These are phyloP conservation scores for Tursiops truncatus DNA, from an alignment of 2,113 vertebrate genomes.

Conservation along the genomic window DNA sequence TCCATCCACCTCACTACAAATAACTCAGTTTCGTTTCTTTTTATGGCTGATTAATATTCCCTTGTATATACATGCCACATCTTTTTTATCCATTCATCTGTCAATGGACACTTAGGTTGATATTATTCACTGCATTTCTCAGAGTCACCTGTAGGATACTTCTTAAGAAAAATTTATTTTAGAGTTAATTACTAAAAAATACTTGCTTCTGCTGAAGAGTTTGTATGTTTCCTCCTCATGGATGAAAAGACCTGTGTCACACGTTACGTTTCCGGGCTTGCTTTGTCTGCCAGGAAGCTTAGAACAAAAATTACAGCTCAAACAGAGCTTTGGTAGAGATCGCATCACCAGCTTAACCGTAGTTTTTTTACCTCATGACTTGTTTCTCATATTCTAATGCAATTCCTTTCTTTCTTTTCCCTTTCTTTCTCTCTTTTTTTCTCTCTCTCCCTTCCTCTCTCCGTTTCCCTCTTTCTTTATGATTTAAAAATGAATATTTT, in stretches of 20 bases:
- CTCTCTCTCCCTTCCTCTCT: not conserved
- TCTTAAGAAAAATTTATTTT: not conserved
- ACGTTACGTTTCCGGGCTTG: constrained; percentile 12
- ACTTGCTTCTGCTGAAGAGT: not conserved
- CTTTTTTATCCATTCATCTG: too few species aligned
- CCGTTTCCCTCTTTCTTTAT: not conserved
- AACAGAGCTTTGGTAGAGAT: not conserved
- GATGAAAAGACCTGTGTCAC: not conserved
- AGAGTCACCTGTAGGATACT: not conserved
- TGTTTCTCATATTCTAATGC: not conserved
- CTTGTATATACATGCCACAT: too few species aligned
- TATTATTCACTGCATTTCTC: not conserved
- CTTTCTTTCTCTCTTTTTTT: fast-evolving
- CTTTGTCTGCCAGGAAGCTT: not conserved
- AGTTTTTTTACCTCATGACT: not conserved
- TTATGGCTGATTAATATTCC: too few species aligned
- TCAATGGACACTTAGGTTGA: not conserved
- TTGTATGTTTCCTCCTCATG: not conserved
- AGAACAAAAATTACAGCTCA: not conserved
- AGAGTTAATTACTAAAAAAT: not conserved
- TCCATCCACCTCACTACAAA: too few species aligned
- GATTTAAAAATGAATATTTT: not conserved
- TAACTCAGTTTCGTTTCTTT: too few species aligned
- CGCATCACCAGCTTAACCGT: not conserved
- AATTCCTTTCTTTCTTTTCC: not conserved